Conservation (phyloP, 2,113 vertebrate species). For the Sebastes fasciatus region DNA sequence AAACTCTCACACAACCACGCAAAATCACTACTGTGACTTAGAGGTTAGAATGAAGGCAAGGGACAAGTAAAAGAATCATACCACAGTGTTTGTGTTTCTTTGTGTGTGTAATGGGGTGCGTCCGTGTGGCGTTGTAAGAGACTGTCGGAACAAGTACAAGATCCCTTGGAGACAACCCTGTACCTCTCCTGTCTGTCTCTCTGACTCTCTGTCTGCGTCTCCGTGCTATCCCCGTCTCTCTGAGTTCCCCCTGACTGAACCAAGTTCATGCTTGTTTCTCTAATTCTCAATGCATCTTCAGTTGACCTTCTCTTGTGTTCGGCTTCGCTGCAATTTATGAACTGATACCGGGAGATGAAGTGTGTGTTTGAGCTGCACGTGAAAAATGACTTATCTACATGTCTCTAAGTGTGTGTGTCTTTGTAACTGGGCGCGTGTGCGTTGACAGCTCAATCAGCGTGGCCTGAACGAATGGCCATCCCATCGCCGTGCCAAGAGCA, state of each 20-base stretch:
- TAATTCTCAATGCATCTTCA: constrained; percentile 62
- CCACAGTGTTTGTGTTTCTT: constrained; percentile 30
- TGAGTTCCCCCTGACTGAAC: constrained; percentile 13
- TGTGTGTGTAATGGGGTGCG: constrained; percentile 52
- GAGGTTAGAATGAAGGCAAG: background rate
- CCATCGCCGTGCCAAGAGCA: constrained; percentile 57
- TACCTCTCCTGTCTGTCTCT: constrained; percentile 14
- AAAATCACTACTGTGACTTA: constrained; percentile 13
- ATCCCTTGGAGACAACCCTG: constrained; percentile 46
- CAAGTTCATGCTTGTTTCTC: constrained; percentile 33
- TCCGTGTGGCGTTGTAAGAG: constrained; percentile 39
- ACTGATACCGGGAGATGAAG: constrained; percentile 44
- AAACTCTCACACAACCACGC: background rate
- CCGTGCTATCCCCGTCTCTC: constrained; percentile 2
- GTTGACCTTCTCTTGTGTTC: constrained; percentile 64
- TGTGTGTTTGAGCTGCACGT: constrained; percentile 1
- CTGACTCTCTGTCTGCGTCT: constrained; percentile 7
- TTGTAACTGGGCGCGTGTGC: constrained; percentile 34
- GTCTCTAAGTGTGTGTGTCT: constrained; percentile 35
- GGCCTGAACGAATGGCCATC: constrained; percentile 70
- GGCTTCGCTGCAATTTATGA: constrained; percentile 56
- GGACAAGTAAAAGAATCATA: constrained; percentile 32
- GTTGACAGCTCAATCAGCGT: constrained; percentile 79
- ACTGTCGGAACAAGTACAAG: constrained; percentile 62
- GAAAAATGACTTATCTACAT: constrained; percentile 59